Conservation (phyloP, 2,888 invertebrate genomes). For the Leptopilina myrica region DNA sequence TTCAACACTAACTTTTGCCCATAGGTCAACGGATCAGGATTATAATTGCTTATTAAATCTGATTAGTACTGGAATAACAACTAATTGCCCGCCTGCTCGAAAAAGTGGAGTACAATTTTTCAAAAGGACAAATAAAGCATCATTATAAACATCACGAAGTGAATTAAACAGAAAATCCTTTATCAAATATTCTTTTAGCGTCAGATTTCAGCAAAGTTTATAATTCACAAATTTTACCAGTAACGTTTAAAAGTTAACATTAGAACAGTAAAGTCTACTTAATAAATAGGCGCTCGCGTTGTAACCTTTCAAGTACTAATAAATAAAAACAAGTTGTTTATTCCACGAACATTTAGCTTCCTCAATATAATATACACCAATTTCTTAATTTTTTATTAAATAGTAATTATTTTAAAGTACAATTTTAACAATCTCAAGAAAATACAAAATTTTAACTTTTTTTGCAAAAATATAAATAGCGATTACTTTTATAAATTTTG, state of each 20-base stretch:
- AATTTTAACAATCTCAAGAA: no score
- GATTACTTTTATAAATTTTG: no score
- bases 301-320: not conserved
- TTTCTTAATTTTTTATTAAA: no score
- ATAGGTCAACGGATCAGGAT: constrained; percentile 52
- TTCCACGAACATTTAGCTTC: no score
- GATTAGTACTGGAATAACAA: constrained; percentile 45
- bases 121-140: constrained; percentile 19
- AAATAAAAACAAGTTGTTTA: no score
- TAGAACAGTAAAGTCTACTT: not conserved
- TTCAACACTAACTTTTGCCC: constrained; percentile 46
- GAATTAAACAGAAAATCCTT: no score
- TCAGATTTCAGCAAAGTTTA: not conserved
- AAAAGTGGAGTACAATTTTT: constrained; percentile 8
- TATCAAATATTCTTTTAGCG: not conserved
- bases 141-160: not conserved
- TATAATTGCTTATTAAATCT: constrained; percentile 62
- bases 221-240: no score
- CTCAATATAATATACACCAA: no score
- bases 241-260: no score
- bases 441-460: no score
- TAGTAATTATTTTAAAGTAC: no score
- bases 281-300: not conserved
- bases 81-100: constrained; percentile 4
- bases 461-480: no score